Evolutionary conservation across 2,113 vertebrate species (phyloP).

Genomic region (Mormyrus lacerda): DNA sequence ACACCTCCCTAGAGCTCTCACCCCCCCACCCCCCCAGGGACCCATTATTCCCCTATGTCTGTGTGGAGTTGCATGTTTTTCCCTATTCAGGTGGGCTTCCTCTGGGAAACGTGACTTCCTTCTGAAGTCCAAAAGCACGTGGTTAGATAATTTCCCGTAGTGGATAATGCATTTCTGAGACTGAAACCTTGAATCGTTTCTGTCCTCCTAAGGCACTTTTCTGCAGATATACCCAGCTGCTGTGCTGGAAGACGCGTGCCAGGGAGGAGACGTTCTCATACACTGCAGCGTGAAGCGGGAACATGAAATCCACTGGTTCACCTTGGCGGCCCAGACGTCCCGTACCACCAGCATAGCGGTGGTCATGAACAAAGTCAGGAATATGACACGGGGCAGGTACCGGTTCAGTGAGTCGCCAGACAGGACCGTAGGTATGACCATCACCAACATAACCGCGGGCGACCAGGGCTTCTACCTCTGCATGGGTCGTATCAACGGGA

Average conservation of each 20-base stretch:
- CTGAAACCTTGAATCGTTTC: background rate
- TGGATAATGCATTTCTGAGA: background rate
- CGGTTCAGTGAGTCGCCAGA: background rate
- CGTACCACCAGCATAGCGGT: background rate
- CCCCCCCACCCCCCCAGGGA: background rate
- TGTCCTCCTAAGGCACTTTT: background rate
- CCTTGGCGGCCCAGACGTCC: background rate
- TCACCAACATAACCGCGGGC: background rate
- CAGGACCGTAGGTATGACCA: background rate
- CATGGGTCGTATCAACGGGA: background rate
- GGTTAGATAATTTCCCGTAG: background rate
- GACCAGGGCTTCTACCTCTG: background rate
- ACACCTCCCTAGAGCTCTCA: background rate
- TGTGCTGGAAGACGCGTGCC: background rate
- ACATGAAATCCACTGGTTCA: background rate
- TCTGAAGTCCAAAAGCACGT: background rate
- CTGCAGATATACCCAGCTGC: background rate
- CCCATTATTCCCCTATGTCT: background rate
- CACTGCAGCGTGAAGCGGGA: background rate
- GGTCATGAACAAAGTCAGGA: background rate
- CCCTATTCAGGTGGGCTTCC: background rate
- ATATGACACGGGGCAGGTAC: background rate
- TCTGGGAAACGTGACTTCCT: background rate
- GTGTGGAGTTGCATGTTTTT: background rate
- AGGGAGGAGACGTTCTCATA: background rate